Base-by-base conservation (phyloP, 2,113 vertebrate genomes). In the Lonchura striata region DNA sequence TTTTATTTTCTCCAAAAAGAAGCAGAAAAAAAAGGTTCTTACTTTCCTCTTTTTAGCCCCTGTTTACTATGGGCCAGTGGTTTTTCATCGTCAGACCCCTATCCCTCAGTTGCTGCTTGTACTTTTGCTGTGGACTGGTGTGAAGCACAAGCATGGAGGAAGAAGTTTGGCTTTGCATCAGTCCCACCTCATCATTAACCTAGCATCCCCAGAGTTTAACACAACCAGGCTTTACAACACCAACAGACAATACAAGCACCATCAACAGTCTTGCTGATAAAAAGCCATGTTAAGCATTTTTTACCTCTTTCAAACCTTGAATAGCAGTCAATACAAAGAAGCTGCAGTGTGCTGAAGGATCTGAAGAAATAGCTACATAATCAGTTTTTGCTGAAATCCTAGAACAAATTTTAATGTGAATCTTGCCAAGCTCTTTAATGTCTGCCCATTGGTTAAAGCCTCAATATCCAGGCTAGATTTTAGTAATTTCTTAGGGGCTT, bases 331-430 rank as follows among this genome's bases (percentile, higher is more conserved):
- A 61, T 30, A 77, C n/a, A 87, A 92, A 82, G 83, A 91, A 69
- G 27, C 31, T 8, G 11, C 6, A 24, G 64, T 53, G 66, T 80
- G 39, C 60, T 91, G 83, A 85, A 86, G 22, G 65, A 74, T 66
- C 61, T 74, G 78, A 82, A 87, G 66, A 95, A 79, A 80, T 7
- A 80, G 39, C 81, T 82, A 53, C 25, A 75, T 71, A 92, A 88
- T 53, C 54, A 92, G 80, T 50, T 80, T 90, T 93, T 82, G 16
- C 47, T 54, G 72, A 92, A 94, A 94, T 84, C 44, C 76, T 78
- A 42, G 60, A 88, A 77, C 24, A 14, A 59, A 89, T 65, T 92
- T 86, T 78, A 56, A 82, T 82, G 61, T 52, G 72, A 93, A 96
- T 88, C 80, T 54, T 85, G 66, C 47, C 14, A 31, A 94, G 50